Percentiles rank a stretch among this genome's conserved stretches.
These are phyloP conservation scores for Thalassophryne amazonica DNA, from an alignment of 2,797 vertebrate species.

Conservation along the genomic window DNA sequence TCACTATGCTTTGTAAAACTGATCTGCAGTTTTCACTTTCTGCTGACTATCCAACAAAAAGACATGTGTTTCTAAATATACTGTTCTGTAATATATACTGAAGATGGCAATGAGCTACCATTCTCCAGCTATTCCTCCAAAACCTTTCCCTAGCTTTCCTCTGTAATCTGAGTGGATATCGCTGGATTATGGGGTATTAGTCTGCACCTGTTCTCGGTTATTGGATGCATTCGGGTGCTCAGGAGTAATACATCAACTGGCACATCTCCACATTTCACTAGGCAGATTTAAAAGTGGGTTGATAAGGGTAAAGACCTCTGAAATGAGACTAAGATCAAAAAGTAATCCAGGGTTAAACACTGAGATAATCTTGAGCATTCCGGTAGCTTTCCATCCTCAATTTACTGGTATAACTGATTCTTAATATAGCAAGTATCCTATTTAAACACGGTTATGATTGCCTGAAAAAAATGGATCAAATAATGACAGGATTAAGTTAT, in stretches of 20 bases:
- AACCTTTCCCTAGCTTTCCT: conserved; percentile 2
- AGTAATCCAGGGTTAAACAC: conserved; percentile 46
- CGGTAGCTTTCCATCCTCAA: conserved; percentile 9
- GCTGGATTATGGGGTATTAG: conserved; percentile 55
- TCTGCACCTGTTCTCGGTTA: conserved; percentile 64
- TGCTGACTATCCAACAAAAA: no score
- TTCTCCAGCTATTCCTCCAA: conserved; percentile 7
- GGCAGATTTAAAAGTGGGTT: conserved; percentile 3
- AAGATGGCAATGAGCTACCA: neutral
- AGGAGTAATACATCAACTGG: conserved; percentile 25
- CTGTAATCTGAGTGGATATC: conserved; percentile 56
- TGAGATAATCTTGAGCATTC: conserved; percentile 20
- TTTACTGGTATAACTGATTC: conserved; percentile 4
- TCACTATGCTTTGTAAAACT: no score
- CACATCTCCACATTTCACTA: conserved; percentile 13
- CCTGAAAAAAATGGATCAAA: no score
- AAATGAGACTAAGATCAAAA: conserved; percentile 23
- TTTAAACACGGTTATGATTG: no score
- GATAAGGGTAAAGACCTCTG: conserved; percentile 13
- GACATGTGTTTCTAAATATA: no score
- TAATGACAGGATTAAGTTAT: no score
- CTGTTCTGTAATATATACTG: no score
- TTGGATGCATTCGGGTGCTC: conserved; percentile 45
- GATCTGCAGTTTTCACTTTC: no score
- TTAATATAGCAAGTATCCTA: no score